phyloP scores from a whole-genome alignment of 2,888 invertebrate species.

The Labia minor region DNA sequence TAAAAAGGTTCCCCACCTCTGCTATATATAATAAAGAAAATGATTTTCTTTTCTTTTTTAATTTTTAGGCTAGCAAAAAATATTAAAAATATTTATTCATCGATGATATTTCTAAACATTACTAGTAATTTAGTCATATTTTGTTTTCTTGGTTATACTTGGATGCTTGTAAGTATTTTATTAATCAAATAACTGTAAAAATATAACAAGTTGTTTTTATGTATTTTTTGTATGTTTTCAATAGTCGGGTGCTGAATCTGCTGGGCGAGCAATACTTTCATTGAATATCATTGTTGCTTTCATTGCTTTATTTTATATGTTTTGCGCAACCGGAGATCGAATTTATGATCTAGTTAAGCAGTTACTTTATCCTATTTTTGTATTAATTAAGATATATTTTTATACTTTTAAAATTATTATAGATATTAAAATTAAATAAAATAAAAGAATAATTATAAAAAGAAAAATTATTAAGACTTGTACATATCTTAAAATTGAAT shows the following conservation, averaged over 20 bases:
- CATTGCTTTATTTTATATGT: slow-evolving; percentile 16
- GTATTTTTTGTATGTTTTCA: background rate
- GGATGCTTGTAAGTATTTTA: slow-evolving; percentile 5
- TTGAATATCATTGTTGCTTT: background rate
- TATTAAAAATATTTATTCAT: slow-evolving; percentile 18
- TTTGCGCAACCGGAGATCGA: slow-evolving; percentile 20
- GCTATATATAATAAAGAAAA: too few species aligned
- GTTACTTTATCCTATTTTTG: too few species aligned
- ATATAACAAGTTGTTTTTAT: background rate
- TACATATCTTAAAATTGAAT: too few species aligned
- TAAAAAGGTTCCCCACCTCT: too few species aligned
- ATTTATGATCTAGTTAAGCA: slow-evolving; percentile 18
- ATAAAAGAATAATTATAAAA: too few species aligned
- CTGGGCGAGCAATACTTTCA: background rate
- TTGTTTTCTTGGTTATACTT: slow-evolving; percentile 17
- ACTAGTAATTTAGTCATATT: slow-evolving; percentile 17
- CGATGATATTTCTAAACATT: slow-evolving; percentile 19
- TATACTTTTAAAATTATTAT: too few species aligned
- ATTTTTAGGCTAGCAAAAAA: slow-evolving; percentile 17
- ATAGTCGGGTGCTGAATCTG: background rate
- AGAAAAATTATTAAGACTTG: too few species aligned
- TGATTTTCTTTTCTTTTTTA: background rate
- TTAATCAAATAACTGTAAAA: background rate
- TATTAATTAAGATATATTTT: too few species aligned
- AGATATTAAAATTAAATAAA: too few species aligned